A percentile compares a stretch with the other conserved stretches of the same genome.
These are phyloP conservation scores for Ricordea florida DNA, from an alignment of 92 coral and sea anemone species.

Conservation along the genomic window DNA sequence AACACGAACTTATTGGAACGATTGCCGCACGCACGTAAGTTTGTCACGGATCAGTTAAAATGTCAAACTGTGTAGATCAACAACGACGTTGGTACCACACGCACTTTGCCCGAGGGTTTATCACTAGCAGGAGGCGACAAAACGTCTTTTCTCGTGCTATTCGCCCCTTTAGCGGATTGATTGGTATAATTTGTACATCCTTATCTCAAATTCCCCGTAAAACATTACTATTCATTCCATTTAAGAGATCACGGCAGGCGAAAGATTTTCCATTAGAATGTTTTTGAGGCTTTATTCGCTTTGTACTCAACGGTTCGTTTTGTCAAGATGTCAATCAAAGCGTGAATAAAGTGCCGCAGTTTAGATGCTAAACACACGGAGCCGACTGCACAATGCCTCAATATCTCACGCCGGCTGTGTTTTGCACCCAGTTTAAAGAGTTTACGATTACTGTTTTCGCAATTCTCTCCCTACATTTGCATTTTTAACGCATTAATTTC, in stretches of 20 bases:
- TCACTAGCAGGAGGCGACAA: constrained; percentile 35
- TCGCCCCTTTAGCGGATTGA: constrained; percentile 18
- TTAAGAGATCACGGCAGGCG: constrained; percentile 22
- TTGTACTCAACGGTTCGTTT: not conserved
- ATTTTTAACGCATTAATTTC: constrained; percentile 20
- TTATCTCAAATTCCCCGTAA: constrained; percentile 21
- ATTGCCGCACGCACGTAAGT: not conserved
- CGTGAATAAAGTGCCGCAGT: not conserved
- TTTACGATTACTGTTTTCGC: constrained; percentile 11
- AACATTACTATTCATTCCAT: constrained; percentile 40
- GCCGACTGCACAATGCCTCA: not conserved
- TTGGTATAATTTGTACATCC: constrained; percentile 27
- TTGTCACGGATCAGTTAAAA: constrained; percentile 85
- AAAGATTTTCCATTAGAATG: constrained; percentile 11
- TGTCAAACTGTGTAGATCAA: constrained; percentile 75
- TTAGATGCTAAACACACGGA: not conserved
- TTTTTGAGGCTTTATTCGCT: not conserved
- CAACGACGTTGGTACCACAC: constrained; percentile 63
- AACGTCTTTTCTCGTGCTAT: constrained; percentile 36
- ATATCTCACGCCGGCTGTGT: constrained; percentile 43
- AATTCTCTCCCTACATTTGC: constrained; percentile 13
- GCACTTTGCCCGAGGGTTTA: constrained; percentile 50
- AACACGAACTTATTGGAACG: constrained; percentile 19
- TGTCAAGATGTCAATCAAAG: constrained; percentile 12
- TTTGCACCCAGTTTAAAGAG: constrained; percentile 3